Conservation (phyloP, 2,888 invertebrate genomes). For the Sabatieria punctata region DNA sequence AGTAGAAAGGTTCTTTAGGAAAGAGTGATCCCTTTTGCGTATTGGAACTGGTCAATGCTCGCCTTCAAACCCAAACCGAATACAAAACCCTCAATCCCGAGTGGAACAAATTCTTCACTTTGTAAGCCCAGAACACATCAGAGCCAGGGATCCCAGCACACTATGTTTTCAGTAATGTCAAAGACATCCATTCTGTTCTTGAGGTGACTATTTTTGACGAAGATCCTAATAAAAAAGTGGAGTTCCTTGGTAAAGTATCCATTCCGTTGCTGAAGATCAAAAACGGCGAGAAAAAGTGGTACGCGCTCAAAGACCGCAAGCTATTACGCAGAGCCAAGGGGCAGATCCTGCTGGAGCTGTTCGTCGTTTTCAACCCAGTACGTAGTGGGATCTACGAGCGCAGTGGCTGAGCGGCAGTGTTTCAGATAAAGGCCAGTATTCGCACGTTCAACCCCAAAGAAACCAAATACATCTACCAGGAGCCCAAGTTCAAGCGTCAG, state of each 20-base stretch:
- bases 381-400: slow-evolving; percentile 24
- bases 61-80: slow-evolving; percentile 92
- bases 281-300: slow-evolving; percentile 86
- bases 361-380: slow-evolving; percentile 75
- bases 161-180: slow-evolving; percentile 33
- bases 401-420: background rate
- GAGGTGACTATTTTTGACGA: slow-evolving; percentile 94
- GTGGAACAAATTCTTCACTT: slow-evolving; percentile 97
- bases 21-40: slow-evolving; percentile 98
- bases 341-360: slow-evolving; percentile 76
- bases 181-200: slow-evolving; percentile 80
- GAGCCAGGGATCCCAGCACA: background rate
- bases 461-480: slow-evolving; percentile 80
- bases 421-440: slow-evolving; percentile 62
- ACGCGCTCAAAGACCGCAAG: slow-evolving; percentile 85
- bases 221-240: slow-evolving; percentile 80
- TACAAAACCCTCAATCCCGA: slow-evolving; percentile 88
- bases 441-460: slow-evolving; percentile 85
- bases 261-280: slow-evolving; percentile 65
- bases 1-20: slow-evolving; percentile 18
- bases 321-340: slow-evolving; percentile 76
- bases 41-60: slow-evolving; percentile 75
- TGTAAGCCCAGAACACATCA: slow-evolving; percentile 47
- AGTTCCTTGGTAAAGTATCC: slow-evolving; percentile 79
- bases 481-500: slow-evolving; percentile 84